Percentiles rank a stretch among this genome's conserved stretches.
These are phyloP conservation scores for Thymelicus sylvestris DNA, from an alignment of 2,888 invertebrate species.

Conservation along the genomic window DNA sequence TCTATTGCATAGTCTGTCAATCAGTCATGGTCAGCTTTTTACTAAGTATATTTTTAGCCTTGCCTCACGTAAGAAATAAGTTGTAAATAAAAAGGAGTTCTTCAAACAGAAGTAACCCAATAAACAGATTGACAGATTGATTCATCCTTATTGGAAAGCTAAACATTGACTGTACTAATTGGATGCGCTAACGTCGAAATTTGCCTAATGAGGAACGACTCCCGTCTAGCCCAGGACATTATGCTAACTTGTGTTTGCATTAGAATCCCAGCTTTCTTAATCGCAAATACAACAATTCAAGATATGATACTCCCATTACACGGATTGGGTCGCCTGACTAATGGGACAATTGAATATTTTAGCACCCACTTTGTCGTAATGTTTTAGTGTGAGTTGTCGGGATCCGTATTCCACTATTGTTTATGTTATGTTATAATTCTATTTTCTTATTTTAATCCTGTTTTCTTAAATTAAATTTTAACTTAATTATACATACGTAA, in stretches of 20 bases:
- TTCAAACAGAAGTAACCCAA: constrained; percentile 27
- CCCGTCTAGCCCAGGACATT: constrained; percentile 67
- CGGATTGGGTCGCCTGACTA: constrained; percentile 42
- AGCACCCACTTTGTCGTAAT: constrained; percentile 25
- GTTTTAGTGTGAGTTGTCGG: constrained; percentile 12
- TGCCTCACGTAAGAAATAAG: too few relatives aligned
- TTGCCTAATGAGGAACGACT: constrained; percentile 80
- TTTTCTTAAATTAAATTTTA: neutral
- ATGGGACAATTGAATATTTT: constrained; percentile 44
- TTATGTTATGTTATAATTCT: neutral
- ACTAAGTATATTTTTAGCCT: too few relatives aligned
- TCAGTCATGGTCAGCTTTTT: too few relatives aligned
- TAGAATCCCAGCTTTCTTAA: constrained; percentile 63
- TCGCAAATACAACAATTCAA: constrained; percentile 63
- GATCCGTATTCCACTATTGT: too few relatives aligned
- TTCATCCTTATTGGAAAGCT: constrained; percentile 65
- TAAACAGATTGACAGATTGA: constrained; percentile 57
- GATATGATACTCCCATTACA: constrained; percentile 49
- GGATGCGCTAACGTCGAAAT: constrained; percentile 74
- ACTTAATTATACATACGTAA: too few relatives aligned
- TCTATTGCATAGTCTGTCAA: too few relatives aligned
- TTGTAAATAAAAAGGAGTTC: too few relatives aligned
- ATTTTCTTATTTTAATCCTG: neutral
- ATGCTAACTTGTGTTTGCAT: constrained; percentile 79
- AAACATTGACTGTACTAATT: constrained; percentile 81